These are phyloP conservation scores for Carassius gibelio DNA, from an alignment of 2,113 vertebrate genomes.

Conservation along the genomic window DNA sequence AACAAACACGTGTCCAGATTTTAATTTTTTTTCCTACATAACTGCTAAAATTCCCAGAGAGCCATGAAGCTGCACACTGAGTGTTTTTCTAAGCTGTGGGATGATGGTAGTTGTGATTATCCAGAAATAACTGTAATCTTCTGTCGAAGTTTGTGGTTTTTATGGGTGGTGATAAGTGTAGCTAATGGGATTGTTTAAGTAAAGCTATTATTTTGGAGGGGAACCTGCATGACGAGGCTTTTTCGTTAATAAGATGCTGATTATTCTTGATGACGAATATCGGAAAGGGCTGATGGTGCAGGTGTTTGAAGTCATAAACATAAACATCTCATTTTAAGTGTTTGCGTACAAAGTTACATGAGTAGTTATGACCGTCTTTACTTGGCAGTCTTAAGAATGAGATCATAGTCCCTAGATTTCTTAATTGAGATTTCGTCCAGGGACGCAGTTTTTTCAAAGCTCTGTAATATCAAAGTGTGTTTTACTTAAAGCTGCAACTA, in stretches of 20 bases:
- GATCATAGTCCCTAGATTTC: conserved; percentile 30
- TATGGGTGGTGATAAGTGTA: conserved; percentile 45
- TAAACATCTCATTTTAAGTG: conserved; percentile 48
- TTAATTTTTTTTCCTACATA: conserved; percentile 7
- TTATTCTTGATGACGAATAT: conserved; percentile 35
- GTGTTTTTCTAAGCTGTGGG: conserved; percentile 49
- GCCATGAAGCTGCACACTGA: conserved; percentile 14
- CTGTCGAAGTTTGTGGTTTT: conserved; percentile 48
- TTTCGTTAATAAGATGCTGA: conserved; percentile 38
- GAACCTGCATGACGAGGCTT: conserved; percentile 3
- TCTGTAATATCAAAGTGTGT: neutral
- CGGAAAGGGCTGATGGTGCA: conserved; percentile 9
- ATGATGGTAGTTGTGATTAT: conserved; percentile 48
- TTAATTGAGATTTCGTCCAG: neutral
- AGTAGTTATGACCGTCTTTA: conserved; percentile 13
- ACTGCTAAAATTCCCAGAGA: neutral
- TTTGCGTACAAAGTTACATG: conserved; percentile 2
- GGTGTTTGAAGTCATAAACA: conserved; percentile 31
- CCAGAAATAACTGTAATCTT: conserved; percentile 58
- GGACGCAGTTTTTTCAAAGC: neutral
- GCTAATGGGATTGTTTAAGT: conserved; percentile 43
- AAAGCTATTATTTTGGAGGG: conserved; percentile 25
- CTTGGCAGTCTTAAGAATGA: conserved; percentile 29
- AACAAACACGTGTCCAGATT: neutral
- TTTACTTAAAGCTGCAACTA: neutral